Conservation (phyloP, 1,140 invertebrate species). For the Dreissena polymorpha region DNA sequence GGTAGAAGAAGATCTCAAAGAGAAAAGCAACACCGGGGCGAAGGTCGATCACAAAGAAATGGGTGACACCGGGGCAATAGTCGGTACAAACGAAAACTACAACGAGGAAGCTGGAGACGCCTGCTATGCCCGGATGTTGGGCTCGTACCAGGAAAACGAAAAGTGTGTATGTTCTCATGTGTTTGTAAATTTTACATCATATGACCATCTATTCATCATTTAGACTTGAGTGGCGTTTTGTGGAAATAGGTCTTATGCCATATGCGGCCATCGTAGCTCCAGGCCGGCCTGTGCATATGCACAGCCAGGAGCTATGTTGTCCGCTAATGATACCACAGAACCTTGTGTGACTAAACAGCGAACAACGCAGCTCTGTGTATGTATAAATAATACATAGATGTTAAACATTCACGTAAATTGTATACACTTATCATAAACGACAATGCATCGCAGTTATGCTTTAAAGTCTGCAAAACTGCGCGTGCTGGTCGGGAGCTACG, state of each 20-base stretch:
- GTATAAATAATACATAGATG: too few relatives aligned
- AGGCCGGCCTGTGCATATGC: background rate
- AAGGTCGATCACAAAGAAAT: background rate
- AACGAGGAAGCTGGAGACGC: slow-evolving; percentile 66
- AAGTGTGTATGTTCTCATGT: slow-evolving; percentile 38
- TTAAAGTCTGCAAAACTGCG: too few relatives aligned
- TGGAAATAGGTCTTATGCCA: background rate
- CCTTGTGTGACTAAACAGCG: too few relatives aligned
- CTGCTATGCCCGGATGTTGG: slow-evolving; percentile 68
- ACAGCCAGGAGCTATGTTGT: background rate
- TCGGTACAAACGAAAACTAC: slow-evolving; percentile 57
- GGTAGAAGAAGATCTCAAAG: background rate
- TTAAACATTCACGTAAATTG: too few relatives aligned
- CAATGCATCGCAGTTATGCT: too few relatives aligned
- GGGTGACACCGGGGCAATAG: slow-evolving; percentile 9
- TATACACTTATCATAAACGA: too few relatives aligned
- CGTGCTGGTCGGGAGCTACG: too few relatives aligned
- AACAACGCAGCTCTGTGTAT: too few relatives aligned
- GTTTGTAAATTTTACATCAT: background rate
- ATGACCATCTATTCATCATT: background rate
- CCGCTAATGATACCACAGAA: background rate
- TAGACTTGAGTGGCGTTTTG: background rate
- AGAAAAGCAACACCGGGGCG: slow-evolving; percentile 33
- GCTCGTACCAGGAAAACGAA: slow-evolving; percentile 59
- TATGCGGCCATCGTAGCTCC: background rate